Conservation (phyloP, 2,797 vertebrate genomes). For the Phalanger gymnotis region DNA sequence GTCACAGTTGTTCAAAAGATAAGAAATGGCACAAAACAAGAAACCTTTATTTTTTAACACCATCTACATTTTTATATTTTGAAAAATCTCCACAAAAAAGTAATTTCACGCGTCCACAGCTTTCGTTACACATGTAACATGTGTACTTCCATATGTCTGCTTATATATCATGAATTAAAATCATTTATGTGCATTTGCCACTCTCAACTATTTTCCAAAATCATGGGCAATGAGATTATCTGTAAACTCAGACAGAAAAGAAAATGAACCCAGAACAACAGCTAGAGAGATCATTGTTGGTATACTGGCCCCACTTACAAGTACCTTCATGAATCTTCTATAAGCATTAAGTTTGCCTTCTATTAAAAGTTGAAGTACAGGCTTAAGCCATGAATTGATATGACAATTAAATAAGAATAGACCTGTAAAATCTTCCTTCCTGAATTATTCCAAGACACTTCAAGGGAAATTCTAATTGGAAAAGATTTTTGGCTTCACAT, state of each 20-base stretch:
- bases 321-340: slow-evolving; percentile 31
- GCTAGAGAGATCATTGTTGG: slow-evolving; percentile 10
- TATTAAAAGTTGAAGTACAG: slow-evolving; percentile 57
- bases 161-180: background rate
- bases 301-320: slow-evolving; percentile 30
- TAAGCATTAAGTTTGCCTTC: slow-evolving; percentile 42
- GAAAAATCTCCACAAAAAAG: background rate
- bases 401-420: slow-evolving; percentile 50
- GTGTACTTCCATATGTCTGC: background rate
- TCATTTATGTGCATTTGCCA: background rate
- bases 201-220: slow-evolving; percentile 13
- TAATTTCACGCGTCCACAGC: background rate
- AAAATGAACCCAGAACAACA: slow-evolving; percentile 9
- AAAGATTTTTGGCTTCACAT: slow-evolving; percentile 43
- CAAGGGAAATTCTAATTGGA: slow-evolving; percentile 45
- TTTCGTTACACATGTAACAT: background rate
- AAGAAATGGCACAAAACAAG: background rate
- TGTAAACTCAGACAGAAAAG: background rate
- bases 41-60: background rate
- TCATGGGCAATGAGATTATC: background rate
- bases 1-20: background rate
- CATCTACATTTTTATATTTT: background rate
- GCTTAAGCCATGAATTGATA: slow-evolving; percentile 44
- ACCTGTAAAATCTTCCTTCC: slow-evolving; percentile 12
- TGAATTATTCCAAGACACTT: slow-evolving; percentile 41